phyloP scores from a whole-genome alignment of 2,888 invertebrate genomes.

The Rhagophthalmus giganteus region DNA sequence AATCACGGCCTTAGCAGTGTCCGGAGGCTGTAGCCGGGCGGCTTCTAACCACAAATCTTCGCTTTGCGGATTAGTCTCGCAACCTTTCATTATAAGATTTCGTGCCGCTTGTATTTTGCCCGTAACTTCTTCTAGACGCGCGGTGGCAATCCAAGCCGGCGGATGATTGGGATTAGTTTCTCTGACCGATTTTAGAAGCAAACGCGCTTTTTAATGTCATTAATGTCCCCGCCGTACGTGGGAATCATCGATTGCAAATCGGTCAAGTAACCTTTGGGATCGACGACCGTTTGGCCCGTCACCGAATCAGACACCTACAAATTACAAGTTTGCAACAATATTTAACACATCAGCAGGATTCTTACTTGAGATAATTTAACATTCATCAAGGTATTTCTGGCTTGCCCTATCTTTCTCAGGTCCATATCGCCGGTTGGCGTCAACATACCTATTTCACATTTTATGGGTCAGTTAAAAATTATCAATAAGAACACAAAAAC shows the following conservation, averaged over 20 bases:
- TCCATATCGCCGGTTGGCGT: constrained; percentile 92
- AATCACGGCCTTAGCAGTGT: constrained; percentile 93
- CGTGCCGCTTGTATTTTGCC: constrained; percentile 95
- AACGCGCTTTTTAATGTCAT: constrained; percentile 94
- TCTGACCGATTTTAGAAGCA: constrained; percentile 92
- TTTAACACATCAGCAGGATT: neutral
- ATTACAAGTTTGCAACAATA: constrained; percentile 43
- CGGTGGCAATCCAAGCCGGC: constrained; percentile 99
- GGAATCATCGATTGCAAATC: constrained; percentile 99
- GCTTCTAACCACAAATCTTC: constrained; percentile 99
- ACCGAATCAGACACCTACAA: constrained; percentile 92
- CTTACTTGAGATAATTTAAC: constrained; percentile 88
- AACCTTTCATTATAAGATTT: constrained; percentile 98
- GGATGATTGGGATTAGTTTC: constrained; percentile 99
- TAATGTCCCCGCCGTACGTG: constrained; percentile 96
- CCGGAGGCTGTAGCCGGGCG: constrained; percentile 88
- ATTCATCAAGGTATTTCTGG: constrained; percentile 98
- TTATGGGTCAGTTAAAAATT: no score
- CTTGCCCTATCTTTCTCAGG: constrained; percentile 97
- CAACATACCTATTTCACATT: constrained; percentile 74
- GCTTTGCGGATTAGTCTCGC: constrained; percentile 93
- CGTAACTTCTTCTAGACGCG: constrained; percentile 95
- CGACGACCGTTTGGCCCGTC: constrained; percentile 98
- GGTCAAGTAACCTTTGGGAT: constrained; percentile 99
- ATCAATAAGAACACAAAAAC: neutral